Base-by-base conservation (phyloP, 2,797 vertebrate genomes). In the Benthosema pterotum region DNA sequence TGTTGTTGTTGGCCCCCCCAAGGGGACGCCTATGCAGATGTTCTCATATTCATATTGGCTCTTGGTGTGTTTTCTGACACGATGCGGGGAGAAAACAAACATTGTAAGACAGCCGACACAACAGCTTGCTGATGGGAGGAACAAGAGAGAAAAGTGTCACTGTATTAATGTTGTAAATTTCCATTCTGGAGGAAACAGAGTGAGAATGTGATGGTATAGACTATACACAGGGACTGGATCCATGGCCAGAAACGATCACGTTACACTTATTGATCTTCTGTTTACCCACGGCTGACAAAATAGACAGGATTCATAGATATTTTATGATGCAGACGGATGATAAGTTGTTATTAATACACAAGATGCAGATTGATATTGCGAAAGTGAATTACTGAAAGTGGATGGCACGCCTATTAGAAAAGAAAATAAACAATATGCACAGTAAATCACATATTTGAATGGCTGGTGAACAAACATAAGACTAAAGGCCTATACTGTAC, bases 261-360 rank as follows among this genome's bases (percentile, higher is more conserved):
- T 91, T 90, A 79, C 88, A 75, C 32, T 74, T 77, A 89, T 89
- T 3, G 88, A 89, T 88, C 83, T 80, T 72, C 84, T 91, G 88
- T 90, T 91, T 89, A 87, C 88, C 82, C 82, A 57, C 3, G 74
- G 83, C 87, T 89, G 90, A 91, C 90, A 89, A 88, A 89, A 90
- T 89, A 90, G 88, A 89, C 88, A 88, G 83, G 77, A 88, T 87
- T 85, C 87, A 83, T 81, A 86, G 84, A 89, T 89, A 90, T 88
- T 89, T 88, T 78, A 89, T 86, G 83, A 88, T 85, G 87, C 83
- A 71, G 77, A 42, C 66, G 8, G 8, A 38, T 38, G 85, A 88
- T 83, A 72, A 70, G 74, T 74, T 83, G 84, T 77, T 86, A 89
- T 83, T 83, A 84, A 88, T 87, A 85, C 63, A 38, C 71, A 57